Base-by-base conservation (phyloP, 2,113 vertebrate genomes). In the Elachura formosa region DNA sequence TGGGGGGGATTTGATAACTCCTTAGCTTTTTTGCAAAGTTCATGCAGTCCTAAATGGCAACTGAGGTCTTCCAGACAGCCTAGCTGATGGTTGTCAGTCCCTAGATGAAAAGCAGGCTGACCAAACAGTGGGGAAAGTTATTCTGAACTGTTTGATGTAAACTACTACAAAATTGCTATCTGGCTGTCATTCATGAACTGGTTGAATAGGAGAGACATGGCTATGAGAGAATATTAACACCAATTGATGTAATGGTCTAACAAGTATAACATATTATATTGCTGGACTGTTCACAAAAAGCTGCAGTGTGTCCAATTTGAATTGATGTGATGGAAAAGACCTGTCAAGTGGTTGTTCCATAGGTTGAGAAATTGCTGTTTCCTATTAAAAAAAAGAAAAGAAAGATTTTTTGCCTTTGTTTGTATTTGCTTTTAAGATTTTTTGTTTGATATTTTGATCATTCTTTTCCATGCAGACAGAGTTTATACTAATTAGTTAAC, bases 401-500 rank as follows among this genome's bases (percentile, higher is more conserved):
- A 28, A 25, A 38, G 6, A 18, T 22, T 59, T 64, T 82, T 68
- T 84, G 4, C 6, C 26, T 84, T 73, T 77, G 49, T 34, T 94
- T 84, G 6, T 66, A 41, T 85, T 82, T 89, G 20, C 29, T 69
- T 76, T 76, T 54, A 41, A 49, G 85, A 69, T 43, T 64, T 68
- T 90, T 78, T 89, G 17, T 82, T 91, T 87, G 66, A 92, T 46
- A 77, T 94, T 89, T 84, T 79, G 78, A 82, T 89, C 10, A 92
- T 79, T 91, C 62, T 73, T 89, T 94, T 72, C 46, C 19, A 28
- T 20, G 11, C 46, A 84, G 89, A 80, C 69, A 93, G 87, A 77
- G 59, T 91, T 96, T 96, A 83, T 96, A 91, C 54, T 93, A 85
- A 96, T 91, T 91, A 96, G 84, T 95, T 89, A 93, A 87, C 67